Percentiles rank a stretch among this genome's conserved stretches.
These are phyloP conservation scores for Planococcus citri DNA, from an alignment of 1,140 invertebrate genomes.

Conservation along the genomic window DNA sequence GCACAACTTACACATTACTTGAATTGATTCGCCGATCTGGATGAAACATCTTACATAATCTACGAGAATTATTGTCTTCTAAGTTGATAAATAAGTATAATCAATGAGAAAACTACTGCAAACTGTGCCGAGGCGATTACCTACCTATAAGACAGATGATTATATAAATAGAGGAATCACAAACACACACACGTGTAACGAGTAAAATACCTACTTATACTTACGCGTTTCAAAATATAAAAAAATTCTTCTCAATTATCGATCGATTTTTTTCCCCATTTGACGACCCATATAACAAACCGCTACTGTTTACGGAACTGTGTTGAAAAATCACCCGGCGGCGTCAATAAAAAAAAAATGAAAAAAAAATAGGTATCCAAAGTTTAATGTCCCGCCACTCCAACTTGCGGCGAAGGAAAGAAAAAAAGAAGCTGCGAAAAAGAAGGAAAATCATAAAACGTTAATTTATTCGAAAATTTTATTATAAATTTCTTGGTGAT, in stretches of 20 bases:
- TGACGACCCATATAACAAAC: neutral
- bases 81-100: too few relatives aligned
- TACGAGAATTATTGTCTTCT: too few relatives aligned
- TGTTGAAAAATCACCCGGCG: neutral
- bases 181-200: neutral
- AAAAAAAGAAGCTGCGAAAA: neutral
- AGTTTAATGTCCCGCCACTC: neutral
- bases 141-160: too few relatives aligned
- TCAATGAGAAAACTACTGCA: too few relatives aligned
- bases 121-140: too few relatives aligned
- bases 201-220: too few relatives aligned
- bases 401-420: neutral
- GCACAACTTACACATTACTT: too few relatives aligned
- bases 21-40: too few relatives aligned
- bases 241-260: neutral
- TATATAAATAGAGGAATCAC: too few relatives aligned
- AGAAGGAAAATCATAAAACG: neutral
- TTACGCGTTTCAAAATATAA: neutral
- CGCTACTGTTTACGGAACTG: neutral
- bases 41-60: too few relatives aligned
- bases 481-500: slow-evolving; percentile 13
- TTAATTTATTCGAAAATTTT: slow-evolving; percentile 18
- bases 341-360: neutral
- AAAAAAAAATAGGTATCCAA: neutral
- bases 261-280: neutral